Base-by-base conservation (phyloP, 2,888 invertebrate genomes). In the Agrochola circellaris region DNA sequence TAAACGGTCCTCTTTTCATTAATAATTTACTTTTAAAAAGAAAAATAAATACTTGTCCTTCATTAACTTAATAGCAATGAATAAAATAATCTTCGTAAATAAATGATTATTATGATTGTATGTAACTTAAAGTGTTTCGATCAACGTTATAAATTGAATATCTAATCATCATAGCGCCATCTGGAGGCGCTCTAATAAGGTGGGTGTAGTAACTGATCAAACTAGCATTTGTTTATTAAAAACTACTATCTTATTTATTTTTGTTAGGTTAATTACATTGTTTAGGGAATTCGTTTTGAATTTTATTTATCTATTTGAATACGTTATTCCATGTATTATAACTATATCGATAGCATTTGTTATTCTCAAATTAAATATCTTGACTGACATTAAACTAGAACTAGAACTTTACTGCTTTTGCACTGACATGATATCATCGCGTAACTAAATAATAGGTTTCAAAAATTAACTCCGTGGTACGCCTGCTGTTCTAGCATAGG, bases 101-200 rank as follows among this genome's bases (percentile, higher is more conserved):
- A 62, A 42, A 77, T 30, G 20, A 70, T 70, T 62, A 66, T 67
- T 74, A 60, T 48, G 51, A 64, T 70, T 64, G n/a, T 58, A 26
- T 72, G 61, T 66, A 30, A 69, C 60, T 48, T 51, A 26, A n/a
- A 60, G 61, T 67, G 65, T 60, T 82, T 51, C 42, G 60, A n/a
- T 45, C 23, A 75, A 61, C 26, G 34, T 45, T 75, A 66, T 75
- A 75, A 61, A 81, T 75, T 71, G 54, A 72, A 80, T 76, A 66
- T 62, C 26, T 72, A 68, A 73, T 72, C 65, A 74, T 48, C 15
- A 65, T 80, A 87, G 77, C 85, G 79, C 87, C 82, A 87, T 85
- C 85, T 87, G 68, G 74, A 69, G 65, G 70, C 72, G 64, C 15
- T 73, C 38, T 66, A 26, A 13, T 75, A 66, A 67, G 30, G 87